A percentile compares a stretch with the other conserved stretches of the same genome.
These are phyloP conservation scores for Coturnix japonica DNA, from an alignment of 2,113 vertebrate species.

Conservation along the genomic window DNA sequence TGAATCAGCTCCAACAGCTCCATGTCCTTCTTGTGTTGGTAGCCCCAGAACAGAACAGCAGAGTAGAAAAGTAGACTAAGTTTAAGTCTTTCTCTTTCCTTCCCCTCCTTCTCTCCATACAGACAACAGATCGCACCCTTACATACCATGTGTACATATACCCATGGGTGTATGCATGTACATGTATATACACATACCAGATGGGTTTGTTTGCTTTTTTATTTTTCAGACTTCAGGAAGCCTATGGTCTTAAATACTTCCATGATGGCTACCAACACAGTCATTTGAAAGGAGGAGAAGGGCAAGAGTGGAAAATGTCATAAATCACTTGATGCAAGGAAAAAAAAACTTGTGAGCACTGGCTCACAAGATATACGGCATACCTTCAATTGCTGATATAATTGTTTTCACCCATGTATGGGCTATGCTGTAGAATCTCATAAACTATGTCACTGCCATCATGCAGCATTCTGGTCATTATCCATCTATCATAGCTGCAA, in stretches of 20 bases:
- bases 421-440: constrained; percentile 10
- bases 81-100: not conserved
- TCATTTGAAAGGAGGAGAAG: not conserved
- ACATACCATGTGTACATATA: not conserved
- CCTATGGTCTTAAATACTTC: not conserved
- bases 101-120: not conserved
- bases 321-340: not conserved
- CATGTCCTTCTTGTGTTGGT: too few relatives aligned
- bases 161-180: not conserved
- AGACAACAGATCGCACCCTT: fast-evolving
- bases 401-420: not conserved
- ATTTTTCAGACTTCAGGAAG: not conserved
- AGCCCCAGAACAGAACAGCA: too few relatives aligned
- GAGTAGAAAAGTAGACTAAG: too few relatives aligned
- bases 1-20: too few relatives aligned
- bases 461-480: constrained; percentile 24
- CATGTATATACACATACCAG: not conserved
- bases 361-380: not conserved
- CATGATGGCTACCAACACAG: not conserved
- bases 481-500: not conserved
- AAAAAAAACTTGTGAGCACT: not conserved
- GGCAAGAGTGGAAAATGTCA: not conserved
- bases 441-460: constrained; percentile 2
- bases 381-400: constrained; percentile 33
- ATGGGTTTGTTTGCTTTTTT: not conserved